Evolutionary conservation across 2,797 vertebrate species (phyloP).

Genomic region (Hemibagrus guttatus): DNA sequence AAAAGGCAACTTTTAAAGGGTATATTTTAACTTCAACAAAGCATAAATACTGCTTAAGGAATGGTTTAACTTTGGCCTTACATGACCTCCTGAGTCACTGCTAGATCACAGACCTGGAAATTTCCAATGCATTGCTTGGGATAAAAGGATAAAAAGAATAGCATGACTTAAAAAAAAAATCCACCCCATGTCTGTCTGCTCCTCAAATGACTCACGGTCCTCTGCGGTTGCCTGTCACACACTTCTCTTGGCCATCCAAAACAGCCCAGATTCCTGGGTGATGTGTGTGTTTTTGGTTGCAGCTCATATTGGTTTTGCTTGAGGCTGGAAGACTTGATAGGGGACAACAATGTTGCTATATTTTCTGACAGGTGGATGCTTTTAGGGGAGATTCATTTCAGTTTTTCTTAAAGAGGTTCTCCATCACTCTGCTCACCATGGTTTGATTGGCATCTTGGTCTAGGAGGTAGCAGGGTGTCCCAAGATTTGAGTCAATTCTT

Average conservation of each 20-base stretch:
- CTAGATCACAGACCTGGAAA: neutral
- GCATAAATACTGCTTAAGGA: neutral
- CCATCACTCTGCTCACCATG: slow-evolving; percentile 7
- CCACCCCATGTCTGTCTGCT: neutral
- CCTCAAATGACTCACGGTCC: neutral
- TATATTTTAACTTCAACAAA: neutral
- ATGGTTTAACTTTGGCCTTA: neutral
- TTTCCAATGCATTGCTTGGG: neutral
- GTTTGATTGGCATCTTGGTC: slow-evolving; percentile 4
- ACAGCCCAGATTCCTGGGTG: neutral
- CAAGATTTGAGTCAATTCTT: neutral
- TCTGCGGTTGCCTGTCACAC: neutral
- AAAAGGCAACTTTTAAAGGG: too few species aligned
- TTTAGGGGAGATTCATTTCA: slow-evolving; percentile 39
- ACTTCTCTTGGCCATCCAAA: neutral
- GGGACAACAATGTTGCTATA: neutral
- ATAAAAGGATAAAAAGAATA: neutral
- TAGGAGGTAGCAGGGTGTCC: neutral
- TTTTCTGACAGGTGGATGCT: slow-evolving; percentile 39
- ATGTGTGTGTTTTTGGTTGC: neutral
- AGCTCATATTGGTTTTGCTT: neutral
- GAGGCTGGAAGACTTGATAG: neutral
- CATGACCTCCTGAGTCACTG: neutral
- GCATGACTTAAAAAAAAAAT: neutral
- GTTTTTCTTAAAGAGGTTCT: slow-evolving; percentile 31